Percentiles rank a stretch among this genome's conserved stretches.
These are phyloP conservation scores for Sphenopsis melanotis DNA, from an alignment of 2,797 vertebrate genomes.

Conservation along the genomic window DNA sequence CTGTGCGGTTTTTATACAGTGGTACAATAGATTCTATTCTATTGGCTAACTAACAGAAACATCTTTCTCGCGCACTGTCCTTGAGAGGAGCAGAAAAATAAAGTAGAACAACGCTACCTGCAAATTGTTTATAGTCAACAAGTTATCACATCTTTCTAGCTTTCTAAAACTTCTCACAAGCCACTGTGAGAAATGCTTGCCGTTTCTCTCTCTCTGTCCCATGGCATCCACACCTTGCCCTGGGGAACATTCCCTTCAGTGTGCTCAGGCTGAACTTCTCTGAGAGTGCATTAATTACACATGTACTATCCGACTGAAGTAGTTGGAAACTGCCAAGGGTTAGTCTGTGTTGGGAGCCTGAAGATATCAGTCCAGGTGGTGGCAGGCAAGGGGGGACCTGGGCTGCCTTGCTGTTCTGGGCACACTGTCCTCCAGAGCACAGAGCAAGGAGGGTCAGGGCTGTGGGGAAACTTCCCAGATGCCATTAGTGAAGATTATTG, in stretches of 20 bases:
- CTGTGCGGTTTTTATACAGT: too few species aligned
- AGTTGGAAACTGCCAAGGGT: not conserved
- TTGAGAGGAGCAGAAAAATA: too few species aligned
- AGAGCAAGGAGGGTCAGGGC: not conserved
- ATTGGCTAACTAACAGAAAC: too few species aligned
- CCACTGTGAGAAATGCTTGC: too few species aligned
- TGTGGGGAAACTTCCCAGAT: not conserved
- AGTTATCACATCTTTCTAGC: too few species aligned
- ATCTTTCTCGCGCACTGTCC: too few species aligned
- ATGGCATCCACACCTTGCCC: not conserved
- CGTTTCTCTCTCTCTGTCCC: too few species aligned
- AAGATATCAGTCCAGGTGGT: not conserved
- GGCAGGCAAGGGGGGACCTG: rapidly evolving
- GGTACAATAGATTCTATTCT: too few species aligned
- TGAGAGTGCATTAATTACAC: not conserved
- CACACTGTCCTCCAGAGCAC: too few species aligned
- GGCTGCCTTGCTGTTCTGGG: not conserved
- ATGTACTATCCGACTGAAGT: not conserved
- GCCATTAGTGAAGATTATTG: not conserved
- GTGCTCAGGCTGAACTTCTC: not conserved
- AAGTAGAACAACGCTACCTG: too few species aligned
- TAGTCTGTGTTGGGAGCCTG: not conserved
- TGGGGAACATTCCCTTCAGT: rapidly evolving
- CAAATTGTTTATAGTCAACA: too few species aligned
- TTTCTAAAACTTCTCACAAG: too few species aligned